Evolutionary conservation across 2,888 invertebrate genomes (phyloP).

Genomic region (Agrypnus murinus): DNA sequence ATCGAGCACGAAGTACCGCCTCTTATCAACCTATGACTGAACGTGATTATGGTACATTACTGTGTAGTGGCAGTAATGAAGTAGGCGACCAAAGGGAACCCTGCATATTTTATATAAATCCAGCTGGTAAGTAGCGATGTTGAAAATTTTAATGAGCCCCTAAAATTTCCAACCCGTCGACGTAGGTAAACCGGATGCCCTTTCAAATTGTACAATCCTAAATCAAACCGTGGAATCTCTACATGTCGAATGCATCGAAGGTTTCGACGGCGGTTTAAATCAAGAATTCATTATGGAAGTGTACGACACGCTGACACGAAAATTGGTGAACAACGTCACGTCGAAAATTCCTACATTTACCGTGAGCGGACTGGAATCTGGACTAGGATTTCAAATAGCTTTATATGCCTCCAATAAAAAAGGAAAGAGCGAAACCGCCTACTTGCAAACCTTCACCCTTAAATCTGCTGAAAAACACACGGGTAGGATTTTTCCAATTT

Average conservation of each 20-base stretch:
- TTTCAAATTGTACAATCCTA: conserved; percentile 82
- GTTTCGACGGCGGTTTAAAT: conserved; percentile 84
- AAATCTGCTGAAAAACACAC: conserved; percentile 84
- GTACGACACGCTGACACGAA: conserved; percentile 74
- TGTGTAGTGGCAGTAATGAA: conserved; percentile 84
- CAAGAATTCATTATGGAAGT: conserved; percentile 85
- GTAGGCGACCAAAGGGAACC: conserved; percentile 83
- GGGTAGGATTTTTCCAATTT: conserved; percentile 70
- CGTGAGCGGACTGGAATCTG: conserved; percentile 79
- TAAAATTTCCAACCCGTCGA: conserved; percentile 24
- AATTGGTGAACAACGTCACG: conserved; percentile 75
- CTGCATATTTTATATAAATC: conserved; percentile 83
- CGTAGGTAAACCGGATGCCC: conserved; percentile 82
- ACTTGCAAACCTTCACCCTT: conserved; percentile 80
- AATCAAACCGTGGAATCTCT: conserved; percentile 84
- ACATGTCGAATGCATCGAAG: conserved; percentile 83
- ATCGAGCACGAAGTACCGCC: conserved; percentile 78
- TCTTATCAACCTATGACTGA: conserved; percentile 84
- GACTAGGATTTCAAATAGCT: conserved; percentile 80
- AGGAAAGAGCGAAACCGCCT: conserved; percentile 80
- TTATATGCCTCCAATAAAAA: conserved; percentile 83
- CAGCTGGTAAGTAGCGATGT: conserved; percentile 75
- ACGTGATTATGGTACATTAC: conserved; percentile 82
- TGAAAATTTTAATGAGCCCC: background rate
- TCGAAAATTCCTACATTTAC: conserved; percentile 78